Evolutionary conservation across 2,888 invertebrate species (phyloP), one percentile per base, ranked within the genome.

Genomic region (Nemapogon koenigi): DNA sequence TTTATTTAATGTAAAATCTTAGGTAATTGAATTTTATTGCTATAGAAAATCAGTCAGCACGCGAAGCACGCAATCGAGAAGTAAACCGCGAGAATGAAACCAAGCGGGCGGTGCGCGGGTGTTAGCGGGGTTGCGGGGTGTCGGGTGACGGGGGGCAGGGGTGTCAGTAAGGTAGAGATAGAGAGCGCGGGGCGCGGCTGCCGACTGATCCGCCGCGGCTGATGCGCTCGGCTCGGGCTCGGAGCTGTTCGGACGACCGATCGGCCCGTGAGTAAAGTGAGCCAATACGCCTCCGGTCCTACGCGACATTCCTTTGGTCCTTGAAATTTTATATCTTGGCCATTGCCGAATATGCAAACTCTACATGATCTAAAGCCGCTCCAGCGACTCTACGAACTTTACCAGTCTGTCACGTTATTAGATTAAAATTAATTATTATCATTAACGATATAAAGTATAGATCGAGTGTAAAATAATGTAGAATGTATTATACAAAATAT

Each of bases 1-100:
- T 79, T 76, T 76, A 78, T 72, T 48, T 75, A 75, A 80, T 80
- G 78, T 79, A 79, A 80, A 78, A 79, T 73, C 78, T 80, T 80
- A 80, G 78, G 78, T 81, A 81, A 79, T 79, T 81, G 78, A 79
- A 75, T 79, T 76, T 80, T 80, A 81, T 81, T 81, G 80, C 80
- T 81, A 80, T 81, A 79, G 80, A 81, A 81, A 81, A 81, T 81
- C 80, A 81, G 80, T 79, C 80, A 79, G 79, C 80, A 80, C 80
- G 79, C 80, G 75, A 80, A 80, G 80, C 80, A 80, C 79, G 79
- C 78, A 79, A 80, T 79, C 75, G 76, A 80, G 79, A 79, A 79
- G 76, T 78, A 79, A 27, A 75, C 76, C 75, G 76, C 76, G 71
- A 71, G 75, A 76, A 75, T 64, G 64, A 71, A 76, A 76, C 62